Base-by-base conservation (phyloP, 2,797 vertebrate genomes). In the Remorina albescens region DNA sequence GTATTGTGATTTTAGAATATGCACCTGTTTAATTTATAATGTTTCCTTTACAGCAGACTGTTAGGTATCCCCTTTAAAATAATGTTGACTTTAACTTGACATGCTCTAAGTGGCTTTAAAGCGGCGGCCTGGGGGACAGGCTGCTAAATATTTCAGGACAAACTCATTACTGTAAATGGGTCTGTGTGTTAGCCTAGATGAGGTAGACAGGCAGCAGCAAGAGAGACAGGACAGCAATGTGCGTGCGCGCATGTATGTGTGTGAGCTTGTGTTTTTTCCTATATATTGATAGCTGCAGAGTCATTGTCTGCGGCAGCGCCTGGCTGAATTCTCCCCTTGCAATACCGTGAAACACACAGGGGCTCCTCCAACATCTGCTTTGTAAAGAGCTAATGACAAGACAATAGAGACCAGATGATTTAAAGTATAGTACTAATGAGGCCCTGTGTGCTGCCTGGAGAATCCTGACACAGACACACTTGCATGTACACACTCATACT, bases 71-170 rank as follows among this genome's bases (percentile, higher is more conserved):
- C 37, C 61, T 89, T 91, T 92, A 88, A 92, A 91, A 89, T 86
- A 92, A 84, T 91, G 86, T 91, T 93, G 86, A 90, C 88, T 92
- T 90, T 88, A 91, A 92, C 87, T 85, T 90, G 88, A 92, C 91
- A 87, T 90, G 89, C 85, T 91, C 81, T 92, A 89, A 91, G 91
- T 89, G 84, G 89, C 88, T 94, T 91, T 93, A 92, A 93, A 94
- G 90, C 68, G 71, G 78, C 80, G 74, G 88, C 87, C 85, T 91
- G 85, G 86, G 88, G 92, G 86, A 91, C 62, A 68, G 44, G 75
- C 86, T 93, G 91, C 93, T 94, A 91, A 95, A 94, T 93, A 94
- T 94, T 94, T 94, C 88, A 94, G 90, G 88, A 87, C 90, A 83
- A 90, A 92, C 88, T 93, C 91, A 92, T 93, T 91, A 92, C 88